Percentiles rank a stretch among this genome's conserved stretches.
Evolutionary conservation across 1,140 invertebrate genomes (phyloP).

Genomic region (Brachionus rubens): DNA sequence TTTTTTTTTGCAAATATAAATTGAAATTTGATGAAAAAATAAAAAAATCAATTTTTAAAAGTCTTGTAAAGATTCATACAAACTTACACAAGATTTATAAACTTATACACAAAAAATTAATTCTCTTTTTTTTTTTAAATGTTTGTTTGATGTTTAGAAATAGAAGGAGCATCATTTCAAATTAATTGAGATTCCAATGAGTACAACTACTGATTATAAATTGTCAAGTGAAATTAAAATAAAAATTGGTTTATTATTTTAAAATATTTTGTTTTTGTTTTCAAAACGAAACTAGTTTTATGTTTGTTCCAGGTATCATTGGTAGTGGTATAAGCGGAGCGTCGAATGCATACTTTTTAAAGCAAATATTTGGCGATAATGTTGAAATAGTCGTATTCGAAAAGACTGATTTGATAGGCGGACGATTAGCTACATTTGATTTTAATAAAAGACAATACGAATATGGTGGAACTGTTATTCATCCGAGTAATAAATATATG

Average conservation of each 20-base stretch:
- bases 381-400: conserved; percentile 64
- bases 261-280: not conserved
- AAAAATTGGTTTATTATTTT: conserved; percentile 26
- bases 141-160: no score
- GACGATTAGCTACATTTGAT: conserved; percentile 62
- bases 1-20: conserved; percentile 15
- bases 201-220: no score
- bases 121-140: no score
- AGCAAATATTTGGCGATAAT: conserved; percentile 64
- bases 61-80: no score
- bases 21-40: conserved; percentile 13
- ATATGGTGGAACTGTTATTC: conserved; percentile 66
- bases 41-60: conserved; percentile 16
- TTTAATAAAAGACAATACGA: conserved; percentile 64
- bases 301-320: conserved; percentile 9
- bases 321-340: conserved; percentile 66
- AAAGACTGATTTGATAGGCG: conserved; percentile 62
- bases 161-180: no score
- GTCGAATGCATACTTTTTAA: conserved; percentile 65
- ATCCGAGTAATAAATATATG: conserved; percentile 67
- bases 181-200: no score
- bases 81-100: no score
- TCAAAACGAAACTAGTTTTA: not conserved
- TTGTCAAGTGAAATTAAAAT: no score
- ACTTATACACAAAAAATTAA: no score